A percentile compares a stretch with the other conserved stretches of the same genome.
Conservation (phyloP, 2,888 invertebrate species). For the Cheilosia vulpina region DNA sequence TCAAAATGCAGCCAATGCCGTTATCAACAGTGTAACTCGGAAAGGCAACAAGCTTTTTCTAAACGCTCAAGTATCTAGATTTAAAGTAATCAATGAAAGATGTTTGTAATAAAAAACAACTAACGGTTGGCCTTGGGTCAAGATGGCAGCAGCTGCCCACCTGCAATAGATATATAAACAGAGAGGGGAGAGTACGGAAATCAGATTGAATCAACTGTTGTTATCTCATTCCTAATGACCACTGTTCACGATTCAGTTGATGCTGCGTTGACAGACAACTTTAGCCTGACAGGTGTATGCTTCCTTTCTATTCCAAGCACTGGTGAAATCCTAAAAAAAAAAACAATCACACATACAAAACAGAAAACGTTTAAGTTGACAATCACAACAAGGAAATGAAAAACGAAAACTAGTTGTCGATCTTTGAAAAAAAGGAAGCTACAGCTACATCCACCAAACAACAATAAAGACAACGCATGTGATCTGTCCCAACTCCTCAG, state of each 20-base stretch:
- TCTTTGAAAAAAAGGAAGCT: slow-evolving; percentile 13
- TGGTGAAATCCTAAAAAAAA: slow-evolving; percentile 2
- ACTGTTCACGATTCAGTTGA: neutral
- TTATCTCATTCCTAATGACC: neutral
- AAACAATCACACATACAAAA: neutral
- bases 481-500: slow-evolving; percentile 30
- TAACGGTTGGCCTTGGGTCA: no score
- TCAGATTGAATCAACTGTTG: no score
- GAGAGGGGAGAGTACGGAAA: no score
- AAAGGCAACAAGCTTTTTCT: no score
- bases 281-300: slow-evolving; percentile 10
- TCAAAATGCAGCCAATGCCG: no score
- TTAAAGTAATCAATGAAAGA: no score
- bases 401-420: slow-evolving; percentile 54
- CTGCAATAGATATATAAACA: no score
- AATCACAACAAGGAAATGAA: slow-evolving; percentile 62
- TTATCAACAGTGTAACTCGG: no score
- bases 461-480: slow-evolving; percentile 47
- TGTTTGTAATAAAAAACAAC: no score
- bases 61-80: no score
- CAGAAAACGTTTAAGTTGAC: slow-evolving; percentile 66
- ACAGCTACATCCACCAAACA: slow-evolving; percentile 17
- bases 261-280: neutral
- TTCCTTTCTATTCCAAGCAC: slow-evolving; percentile 11
- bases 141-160: no score